Evolutionary conservation across 2,113 vertebrate genomes (phyloP), one percentile per base, ranked within the genome.

Genomic region (Carollia perspicillata): DNA sequence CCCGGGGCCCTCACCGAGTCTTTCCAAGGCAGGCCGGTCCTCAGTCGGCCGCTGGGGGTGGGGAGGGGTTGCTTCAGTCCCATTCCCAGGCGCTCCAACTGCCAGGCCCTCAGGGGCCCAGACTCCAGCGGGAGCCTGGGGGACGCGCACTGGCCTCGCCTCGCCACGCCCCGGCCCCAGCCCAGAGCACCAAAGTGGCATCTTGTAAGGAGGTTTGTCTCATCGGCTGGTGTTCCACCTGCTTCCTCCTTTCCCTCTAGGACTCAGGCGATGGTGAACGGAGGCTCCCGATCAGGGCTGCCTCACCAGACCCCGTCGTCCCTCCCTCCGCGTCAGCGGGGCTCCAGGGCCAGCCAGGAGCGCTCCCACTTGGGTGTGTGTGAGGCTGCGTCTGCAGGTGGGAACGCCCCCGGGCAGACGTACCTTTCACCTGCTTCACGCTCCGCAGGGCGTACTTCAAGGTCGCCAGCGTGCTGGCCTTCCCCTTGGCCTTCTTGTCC

Each of bases 361-460:
- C 17, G 44, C 66, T 42, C 42, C 2, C 9, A 17, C 13, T 0
- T 33, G 44, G 42, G 84, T 20, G 20, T 5, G 11, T 1, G 0
- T 5, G 17, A n/a, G 33, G 5, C 7, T 6, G 0, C 0, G 1
- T 4, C 18, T 6, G 0, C 1, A 30, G 77, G 60, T 5, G 3
- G 71, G 42, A 30, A 12, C 30, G 17, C 0, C 0, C 2, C 0
- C 1, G 1, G 30, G 95, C 37, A 0, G n/a, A 97, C 85, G 0
- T 98, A 99, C 99, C 99, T 99, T 99, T 99, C 93, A 99, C 99
- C 97, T 99, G 99, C 96, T 99, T 99, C 97, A 99, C 99, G 51
- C 99, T 99, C 91, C 99, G 98, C 92, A 99, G 98, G 6, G 99
- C 99, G 0, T 99, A 99, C 97, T 99, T 99, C 81, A 99, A 87